A percentile compares a stretch with the other conserved stretches of the same genome.
Conservation (phyloP, 2,888 invertebrate genomes). For the Ischnus inquisitorius region DNA sequence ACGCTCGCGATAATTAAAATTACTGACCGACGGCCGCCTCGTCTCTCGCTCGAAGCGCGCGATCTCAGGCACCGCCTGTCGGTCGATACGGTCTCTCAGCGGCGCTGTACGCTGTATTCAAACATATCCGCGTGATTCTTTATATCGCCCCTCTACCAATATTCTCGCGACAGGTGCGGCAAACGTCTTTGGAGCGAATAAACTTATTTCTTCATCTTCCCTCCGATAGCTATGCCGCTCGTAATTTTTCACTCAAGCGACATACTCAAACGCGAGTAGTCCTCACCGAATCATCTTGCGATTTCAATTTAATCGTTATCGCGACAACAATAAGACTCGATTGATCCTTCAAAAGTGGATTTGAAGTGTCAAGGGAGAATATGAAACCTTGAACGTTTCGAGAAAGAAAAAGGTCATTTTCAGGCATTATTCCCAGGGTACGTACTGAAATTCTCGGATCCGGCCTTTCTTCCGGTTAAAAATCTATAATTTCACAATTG, state of each 20-base stretch:
- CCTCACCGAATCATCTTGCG: neutral
- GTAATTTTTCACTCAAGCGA: neutral
- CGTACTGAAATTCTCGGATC: too few species aligned
- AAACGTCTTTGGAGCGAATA: conserved; percentile 52
- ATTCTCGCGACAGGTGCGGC: conserved; percentile 46
- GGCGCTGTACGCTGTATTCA: conserved; percentile 20
- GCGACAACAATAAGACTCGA: neutral
- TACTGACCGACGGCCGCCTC: conserved; percentile 76
- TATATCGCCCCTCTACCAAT: conserved; percentile 56
- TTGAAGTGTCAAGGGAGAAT: too few species aligned
- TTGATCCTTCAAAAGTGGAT: neutral
- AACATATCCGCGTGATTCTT: conserved; percentile 34
- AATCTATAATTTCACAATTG: too few species aligned
- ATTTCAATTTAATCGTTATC: neutral
- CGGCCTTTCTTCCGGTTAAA: too few species aligned
- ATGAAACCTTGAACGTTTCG: too few species aligned
- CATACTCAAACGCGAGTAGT: neutral
- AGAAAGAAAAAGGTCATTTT: too few species aligned
- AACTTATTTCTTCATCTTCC: neutral
- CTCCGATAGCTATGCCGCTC: neutral
- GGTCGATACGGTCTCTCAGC: conserved; percentile 23
- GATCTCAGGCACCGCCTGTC: conserved; percentile 47
- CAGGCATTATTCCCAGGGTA: too few species aligned
- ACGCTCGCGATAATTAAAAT: conserved; percentile 80
- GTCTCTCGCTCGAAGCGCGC: conserved; percentile 43